Conservation (phyloP, 2,888 invertebrate species). For the Synergus japonicus region DNA sequence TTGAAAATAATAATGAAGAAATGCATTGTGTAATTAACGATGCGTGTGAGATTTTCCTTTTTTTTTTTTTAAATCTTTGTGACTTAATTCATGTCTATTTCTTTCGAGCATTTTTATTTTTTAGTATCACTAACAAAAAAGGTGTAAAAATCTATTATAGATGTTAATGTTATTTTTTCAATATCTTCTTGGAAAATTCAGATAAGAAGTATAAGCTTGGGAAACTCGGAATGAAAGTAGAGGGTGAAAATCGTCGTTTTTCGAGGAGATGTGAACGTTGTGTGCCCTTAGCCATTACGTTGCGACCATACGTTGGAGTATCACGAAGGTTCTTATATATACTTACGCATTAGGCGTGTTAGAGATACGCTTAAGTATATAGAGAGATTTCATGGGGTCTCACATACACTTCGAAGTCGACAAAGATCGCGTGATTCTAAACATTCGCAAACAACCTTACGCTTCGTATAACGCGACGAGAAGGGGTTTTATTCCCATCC, state of each 20-base stretch:
- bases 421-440: too few species aligned
- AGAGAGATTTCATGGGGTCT: too few species aligned
- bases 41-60: slow-evolving; percentile 4
- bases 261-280: background rate
- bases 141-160: background rate
- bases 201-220: too few species aligned
- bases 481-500: too few species aligned
- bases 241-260: too few species aligned
- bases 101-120: background rate
- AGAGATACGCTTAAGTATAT: background rate
- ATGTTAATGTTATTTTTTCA: background rate
- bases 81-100: slow-evolving; percentile 22
- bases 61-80: background rate
- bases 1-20: slow-evolving; percentile 27
- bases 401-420: too few species aligned
- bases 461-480: too few species aligned
- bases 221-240: background rate
- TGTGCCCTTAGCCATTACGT: background rate
- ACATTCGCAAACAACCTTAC: too few species aligned
- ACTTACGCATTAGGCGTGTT: slow-evolving; percentile 18
- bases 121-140: background rate
- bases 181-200: too few species aligned
- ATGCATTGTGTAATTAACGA: slow-evolving; percentile 24
- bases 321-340: slow-evolving; percentile 11
- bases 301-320: background rate